phyloP scores from a whole-genome alignment of 2,888 invertebrate species.

The Oeneis ivallda region DNA sequence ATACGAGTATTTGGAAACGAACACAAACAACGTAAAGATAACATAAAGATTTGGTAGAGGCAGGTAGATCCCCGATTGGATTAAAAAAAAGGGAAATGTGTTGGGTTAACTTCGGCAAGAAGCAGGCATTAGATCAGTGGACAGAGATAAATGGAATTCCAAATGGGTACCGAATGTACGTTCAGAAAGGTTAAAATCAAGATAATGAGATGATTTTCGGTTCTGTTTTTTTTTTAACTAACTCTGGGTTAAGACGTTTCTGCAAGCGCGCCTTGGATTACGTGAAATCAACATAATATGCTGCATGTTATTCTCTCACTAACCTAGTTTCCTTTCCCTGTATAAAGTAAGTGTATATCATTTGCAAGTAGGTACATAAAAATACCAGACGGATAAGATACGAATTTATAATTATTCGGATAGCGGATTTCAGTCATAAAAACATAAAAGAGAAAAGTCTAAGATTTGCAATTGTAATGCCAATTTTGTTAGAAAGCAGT shows the following conservation, averaged over 20 bases:
- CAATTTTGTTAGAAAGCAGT: constrained; percentile 31
- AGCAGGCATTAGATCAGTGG: constrained; percentile 53
- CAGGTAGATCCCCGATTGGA: constrained; percentile 27
- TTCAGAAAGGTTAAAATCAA: constrained; percentile 36
- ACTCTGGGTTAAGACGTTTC: too few relatives aligned
- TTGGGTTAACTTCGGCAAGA: constrained; percentile 38
- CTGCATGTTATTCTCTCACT: not conserved
- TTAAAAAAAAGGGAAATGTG: constrained; percentile 39
- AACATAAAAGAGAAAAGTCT: constrained; percentile 14
- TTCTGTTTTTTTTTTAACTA: too few relatives aligned
- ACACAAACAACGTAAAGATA: constrained; percentile 25
- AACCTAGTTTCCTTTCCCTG: not conserved
- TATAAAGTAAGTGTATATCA: not conserved
- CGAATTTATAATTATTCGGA: not conserved
- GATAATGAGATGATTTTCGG: constrained; percentile 45
- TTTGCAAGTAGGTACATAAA: not conserved
- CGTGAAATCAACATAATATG: not conserved
- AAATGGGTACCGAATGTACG: constrained; percentile 41
- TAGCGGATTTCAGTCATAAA: constrained; percentile 3
- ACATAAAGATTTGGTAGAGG: constrained; percentile 13
- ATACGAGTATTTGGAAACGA: constrained; percentile 18
- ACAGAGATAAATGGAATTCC: constrained; percentile 56
- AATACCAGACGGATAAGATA: constrained; percentile 23
- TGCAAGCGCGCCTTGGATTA: too few relatives aligned
- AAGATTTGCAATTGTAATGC: constrained; percentile 18